phyloP scores from a whole-genome alignment of 1,140 invertebrate species.

The Pogonomyrmex barbatus region DNA sequence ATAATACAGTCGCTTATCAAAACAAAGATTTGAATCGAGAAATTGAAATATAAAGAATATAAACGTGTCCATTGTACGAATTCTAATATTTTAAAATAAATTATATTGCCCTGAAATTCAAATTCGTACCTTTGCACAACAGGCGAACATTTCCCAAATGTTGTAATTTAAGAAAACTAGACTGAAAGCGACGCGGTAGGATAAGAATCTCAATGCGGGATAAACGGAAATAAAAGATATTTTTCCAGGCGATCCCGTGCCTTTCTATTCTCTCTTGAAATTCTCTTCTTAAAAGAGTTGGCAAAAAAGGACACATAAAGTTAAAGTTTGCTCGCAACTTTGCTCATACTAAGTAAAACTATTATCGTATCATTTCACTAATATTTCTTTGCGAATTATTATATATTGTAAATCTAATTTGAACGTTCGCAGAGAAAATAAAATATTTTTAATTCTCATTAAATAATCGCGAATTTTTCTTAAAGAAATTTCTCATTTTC shows the following conservation, averaged over 20 bases:
- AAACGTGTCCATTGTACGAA: neutral
- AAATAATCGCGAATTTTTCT: neutral
- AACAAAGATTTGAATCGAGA: neutral
- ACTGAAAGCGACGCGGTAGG: neutral
- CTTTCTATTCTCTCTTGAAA: neutral
- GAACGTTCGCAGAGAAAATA: neutral
- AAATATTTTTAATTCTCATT: neutral
- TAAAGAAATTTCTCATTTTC: neutral
- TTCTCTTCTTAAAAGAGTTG: neutral
- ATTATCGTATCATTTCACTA: neutral
- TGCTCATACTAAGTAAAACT: neutral
- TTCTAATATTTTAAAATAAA: neutral
- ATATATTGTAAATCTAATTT: neutral
- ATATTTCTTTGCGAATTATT: constrained; percentile 13
- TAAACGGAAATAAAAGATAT: constrained; percentile 36
- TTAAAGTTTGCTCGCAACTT: neutral
- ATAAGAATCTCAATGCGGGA: constrained; percentile 5
- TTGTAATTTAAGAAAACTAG: constrained; percentile 15
- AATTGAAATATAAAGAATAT: neutral
- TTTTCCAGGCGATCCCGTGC: neutral
- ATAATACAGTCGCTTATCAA: neutral
- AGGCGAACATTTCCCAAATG: neutral
- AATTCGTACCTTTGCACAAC: neutral
- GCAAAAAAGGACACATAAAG: neutral
- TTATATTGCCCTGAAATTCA: neutral